Base-by-base conservation (phyloP, 2,797 vertebrate genomes). In the Paguma larvata region DNA sequence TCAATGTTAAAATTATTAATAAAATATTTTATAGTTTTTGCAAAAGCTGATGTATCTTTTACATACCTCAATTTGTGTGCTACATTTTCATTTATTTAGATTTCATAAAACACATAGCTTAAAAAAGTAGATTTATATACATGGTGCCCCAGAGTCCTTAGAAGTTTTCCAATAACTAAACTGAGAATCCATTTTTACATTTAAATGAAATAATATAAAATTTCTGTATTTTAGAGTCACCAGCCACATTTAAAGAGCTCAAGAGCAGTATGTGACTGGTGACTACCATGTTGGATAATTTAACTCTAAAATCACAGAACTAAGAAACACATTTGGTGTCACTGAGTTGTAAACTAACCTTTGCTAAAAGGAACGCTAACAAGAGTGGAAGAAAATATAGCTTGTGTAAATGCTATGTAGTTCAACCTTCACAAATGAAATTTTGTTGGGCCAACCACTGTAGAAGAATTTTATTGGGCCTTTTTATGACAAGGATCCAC, bases 61-160 rank as follows among this genome's bases (percentile, higher is more conserved):
- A 34, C 12, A 32, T 23, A 72, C 46, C 32, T 87, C 48, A 94
- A 44, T 56, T 62, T 7, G 23, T 13, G 65, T 65, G 56, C 27
- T 95, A 89, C 48, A 46, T 86, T 88, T 85, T 80, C 25, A 68
- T 59, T 18, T 53, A 34, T 95, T 68, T 13, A 86, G 34, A 63
- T 34, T 91, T 85, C 44, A 78, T 21, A 93, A 89, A 94, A 82
- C 51, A 11, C 83, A 79, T 63, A 84, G 21, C 41, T 72, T n/a
- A 44, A 21, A 23, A 62, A 86, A 73, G 23, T 77, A 44, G 27
- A 59, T 75, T 83, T 21, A 41, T 12, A 77, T 44, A n/a, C 0
- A 46, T 1, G 27, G 18, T 72, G 67, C 21, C 32, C 1, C 10
- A 85, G 53, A 48, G 44, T 46, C 41, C 38, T 79, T 83, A 53